Conservation (phyloP, 2,888 invertebrate species). For the Drosophila aldrichi region DNA sequence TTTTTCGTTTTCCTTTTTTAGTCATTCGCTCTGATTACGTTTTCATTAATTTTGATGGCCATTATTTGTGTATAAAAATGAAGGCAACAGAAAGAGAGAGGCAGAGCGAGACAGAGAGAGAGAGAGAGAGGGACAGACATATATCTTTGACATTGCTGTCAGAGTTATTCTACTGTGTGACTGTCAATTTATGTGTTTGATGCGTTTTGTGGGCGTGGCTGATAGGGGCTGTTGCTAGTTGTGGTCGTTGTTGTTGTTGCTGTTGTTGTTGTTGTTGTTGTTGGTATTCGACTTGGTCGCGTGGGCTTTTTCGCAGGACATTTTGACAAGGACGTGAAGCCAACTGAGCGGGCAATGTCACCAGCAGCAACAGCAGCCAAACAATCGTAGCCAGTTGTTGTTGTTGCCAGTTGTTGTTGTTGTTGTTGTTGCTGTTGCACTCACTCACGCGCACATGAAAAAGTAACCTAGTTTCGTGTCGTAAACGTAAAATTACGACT, state of each 20-base stretch:
- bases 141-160: slow-evolving; percentile 33
- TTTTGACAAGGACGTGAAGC: slow-evolving; percentile 65
- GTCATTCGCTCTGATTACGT: slow-evolving; percentile 19
- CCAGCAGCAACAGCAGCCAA: slow-evolving; percentile 63
- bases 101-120: not conserved
- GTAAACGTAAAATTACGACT: slow-evolving; percentile 75
- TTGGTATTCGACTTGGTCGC: slow-evolving; percentile 52
- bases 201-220: slow-evolving; percentile 31
- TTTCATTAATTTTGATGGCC: slow-evolving; percentile 32
- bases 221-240: slow-evolving; percentile 3
- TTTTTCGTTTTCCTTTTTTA: not conserved
- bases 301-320: slow-evolving; percentile 63
- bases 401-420: slow-evolving; percentile 31
- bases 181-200: slow-evolving; percentile 58
- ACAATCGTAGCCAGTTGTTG: slow-evolving; percentile 46
- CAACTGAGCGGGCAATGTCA: slow-evolving; percentile 79
- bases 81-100: not conserved
- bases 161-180: slow-evolving; percentile 14
- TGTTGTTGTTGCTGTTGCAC: slow-evolving; percentile 46
- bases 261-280: slow-evolving; percentile 6
- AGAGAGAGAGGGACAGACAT: slow-evolving; percentile 4
- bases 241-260: slow-evolving; percentile 1
- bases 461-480: slow-evolving; percentile 80
- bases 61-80: slow-evolving; percentile 24
- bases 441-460: slow-evolving; percentile 72